Conservation (phyloP, 2,113 vertebrate species). For the Chionis minor region DNA sequence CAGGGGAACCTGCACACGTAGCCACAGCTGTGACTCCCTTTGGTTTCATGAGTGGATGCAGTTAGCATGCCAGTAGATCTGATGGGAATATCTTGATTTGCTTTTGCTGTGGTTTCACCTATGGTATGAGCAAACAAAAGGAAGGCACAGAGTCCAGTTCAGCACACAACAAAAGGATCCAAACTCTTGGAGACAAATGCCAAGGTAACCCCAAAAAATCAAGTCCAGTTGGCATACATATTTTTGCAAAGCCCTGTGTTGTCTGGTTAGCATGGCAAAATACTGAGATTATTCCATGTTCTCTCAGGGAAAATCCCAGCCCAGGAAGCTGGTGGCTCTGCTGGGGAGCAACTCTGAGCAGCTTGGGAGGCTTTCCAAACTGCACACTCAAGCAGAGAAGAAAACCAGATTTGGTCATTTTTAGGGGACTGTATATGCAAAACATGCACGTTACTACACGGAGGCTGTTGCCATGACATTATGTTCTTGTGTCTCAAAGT, state of each 20-base stretch:
- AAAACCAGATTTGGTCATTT: not conserved
- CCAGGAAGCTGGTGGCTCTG: not conserved
- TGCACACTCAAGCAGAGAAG: not conserved
- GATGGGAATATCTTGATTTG: not conserved
- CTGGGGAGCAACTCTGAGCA: not conserved
- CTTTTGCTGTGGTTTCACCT: not conserved
- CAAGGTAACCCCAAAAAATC: not conserved
- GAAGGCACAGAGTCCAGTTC: not conserved
- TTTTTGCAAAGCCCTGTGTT: not conserved
- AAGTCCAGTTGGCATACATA: not conserved
- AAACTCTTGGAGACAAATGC: not conserved
- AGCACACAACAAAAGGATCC: not conserved
- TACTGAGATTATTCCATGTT: not conserved
- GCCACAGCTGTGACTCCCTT: not conserved
- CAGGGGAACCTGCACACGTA: fast-evolving
- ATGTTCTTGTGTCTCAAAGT: not conserved
- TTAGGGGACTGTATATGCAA: not conserved
- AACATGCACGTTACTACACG: not conserved
- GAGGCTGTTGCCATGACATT: not conserved
- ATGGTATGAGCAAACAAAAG: not conserved
- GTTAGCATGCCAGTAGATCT: not conserved
- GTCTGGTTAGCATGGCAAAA: not conserved
- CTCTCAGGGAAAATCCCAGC: not conserved
- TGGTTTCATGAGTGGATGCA: not conserved
- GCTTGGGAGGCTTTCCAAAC: not conserved